Conservation (phyloP, 2,888 invertebrate species). For the Drosophila nr. perissopoda region DNA sequence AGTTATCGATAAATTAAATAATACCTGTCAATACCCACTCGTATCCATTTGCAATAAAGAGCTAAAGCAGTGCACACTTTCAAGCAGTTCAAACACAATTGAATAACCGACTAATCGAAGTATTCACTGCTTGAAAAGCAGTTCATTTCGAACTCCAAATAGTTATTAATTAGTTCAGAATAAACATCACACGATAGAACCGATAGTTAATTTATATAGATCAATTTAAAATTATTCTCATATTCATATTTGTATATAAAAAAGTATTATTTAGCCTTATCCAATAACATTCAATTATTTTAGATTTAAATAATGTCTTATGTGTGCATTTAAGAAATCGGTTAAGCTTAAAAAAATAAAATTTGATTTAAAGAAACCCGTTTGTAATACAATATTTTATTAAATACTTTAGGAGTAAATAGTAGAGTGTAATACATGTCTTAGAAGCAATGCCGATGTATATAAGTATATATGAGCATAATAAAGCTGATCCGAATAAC, state of each 20-base stretch:
- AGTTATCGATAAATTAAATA: not conserved
- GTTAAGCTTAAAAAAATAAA: not conserved
- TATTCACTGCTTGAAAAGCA: not conserved
- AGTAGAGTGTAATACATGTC: constrained; percentile 24
- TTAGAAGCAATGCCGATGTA: constrained; percentile 12
- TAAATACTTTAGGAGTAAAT: constrained; percentile 27
- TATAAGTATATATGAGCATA: constrained; percentile 13
- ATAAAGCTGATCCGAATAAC: constrained; percentile 29
- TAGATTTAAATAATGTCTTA: not conserved
- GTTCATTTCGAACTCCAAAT: not conserved
- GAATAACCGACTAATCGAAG: accelerated
- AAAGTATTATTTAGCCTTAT: not conserved
- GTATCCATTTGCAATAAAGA: not conserved
- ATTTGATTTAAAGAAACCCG: not conserved
- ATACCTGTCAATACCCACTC: not conserved
- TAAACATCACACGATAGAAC: not conserved
- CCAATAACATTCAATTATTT: not conserved
- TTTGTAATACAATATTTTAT: constrained; percentile 41
- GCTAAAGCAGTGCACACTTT: not conserved
- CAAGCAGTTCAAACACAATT: not conserved
- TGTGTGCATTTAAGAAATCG: not conserved
- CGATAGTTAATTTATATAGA: not conserved
- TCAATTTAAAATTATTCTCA: not conserved
- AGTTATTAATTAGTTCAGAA: not conserved
- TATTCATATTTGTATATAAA: not conserved